Evolutionary conservation across 2,888 invertebrate species (phyloP), one percentile per base, ranked within the genome.

Genomic region (Torymus aiolomorphi): DNA sequence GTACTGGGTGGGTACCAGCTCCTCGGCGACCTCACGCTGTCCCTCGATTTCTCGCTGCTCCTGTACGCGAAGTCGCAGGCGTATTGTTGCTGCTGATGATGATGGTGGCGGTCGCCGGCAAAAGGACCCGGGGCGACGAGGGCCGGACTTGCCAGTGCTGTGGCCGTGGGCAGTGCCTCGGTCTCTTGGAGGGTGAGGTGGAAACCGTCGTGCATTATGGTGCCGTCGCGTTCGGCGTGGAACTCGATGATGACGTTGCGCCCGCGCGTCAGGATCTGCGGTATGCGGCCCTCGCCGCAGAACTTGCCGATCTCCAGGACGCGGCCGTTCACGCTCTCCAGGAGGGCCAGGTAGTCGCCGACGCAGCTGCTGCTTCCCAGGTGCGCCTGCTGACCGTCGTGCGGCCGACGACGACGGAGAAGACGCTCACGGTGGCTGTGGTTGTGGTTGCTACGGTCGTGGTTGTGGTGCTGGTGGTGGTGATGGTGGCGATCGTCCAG

Each of bases 171-270:
- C 0, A 73, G 61, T 0, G 49, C 83, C 69, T 57, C 82, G 78
- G 70, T 85, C 69, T 88, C 88, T 51, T 88, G 86, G 8, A 88
- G 82, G 11, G 86, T 87, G 75, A 88, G 81, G 52, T 88, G 87
- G 59, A 88, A 88, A 1, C 88, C 88, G 62, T 87, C 86, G 84
- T 88, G 88, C 86, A 86, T 86, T 42, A 88, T 84, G n/a, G 88
- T 88, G 16, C 88, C 88, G 63, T 88, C 88, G n/a, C 84, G 83
- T 52, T 85, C 84, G 10, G 88, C 81, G 76, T 84, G 84, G 63
- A 88, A 88, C 74, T 88, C 88, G 14, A 88, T 82, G 42, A 88
- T 86, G 13, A 88, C 80, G 83, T 84, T 87, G 18, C 75, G 84
- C 0, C 88, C 87, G 3, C 87, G 84, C 11, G 88, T 86, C 14